Evolutionary conservation across 2,888 invertebrate genomes (phyloP).

Genomic region (Endotricha flammealis): DNA sequence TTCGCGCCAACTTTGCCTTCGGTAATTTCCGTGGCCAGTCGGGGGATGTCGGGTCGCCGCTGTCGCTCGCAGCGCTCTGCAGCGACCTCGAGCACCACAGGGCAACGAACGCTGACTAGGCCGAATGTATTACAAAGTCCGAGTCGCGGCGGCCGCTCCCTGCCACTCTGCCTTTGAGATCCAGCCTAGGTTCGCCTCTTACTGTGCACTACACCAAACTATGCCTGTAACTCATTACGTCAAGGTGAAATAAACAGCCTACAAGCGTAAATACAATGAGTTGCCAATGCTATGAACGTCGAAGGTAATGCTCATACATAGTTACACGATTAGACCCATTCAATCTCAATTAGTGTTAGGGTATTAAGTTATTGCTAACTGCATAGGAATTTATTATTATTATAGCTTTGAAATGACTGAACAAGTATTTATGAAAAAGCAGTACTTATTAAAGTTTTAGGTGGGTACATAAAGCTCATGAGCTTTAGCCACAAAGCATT

Average conservation of each 20-base stretch:
- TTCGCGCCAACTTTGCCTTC: slow-evolving; percentile 38
- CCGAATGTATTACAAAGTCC: slow-evolving; percentile 77
- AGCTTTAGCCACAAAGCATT: too few relatives aligned
- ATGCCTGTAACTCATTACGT: slow-evolving; percentile 56
- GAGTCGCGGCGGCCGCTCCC: slow-evolving; percentile 69
- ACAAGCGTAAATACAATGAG: slow-evolving; percentile 23
- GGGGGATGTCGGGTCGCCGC: slow-evolving; percentile 35
- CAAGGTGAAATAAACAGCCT: slow-evolving; percentile 63
- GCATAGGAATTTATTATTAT: too few relatives aligned
- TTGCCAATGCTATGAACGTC: slow-evolving; percentile 6
- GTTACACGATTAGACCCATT: too few relatives aligned
- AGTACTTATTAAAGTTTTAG: too few relatives aligned
- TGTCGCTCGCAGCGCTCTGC: slow-evolving; percentile 27
- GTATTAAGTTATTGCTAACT: too few relatives aligned
- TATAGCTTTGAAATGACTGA: too few relatives aligned
- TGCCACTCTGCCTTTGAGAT: slow-evolving; percentile 69
- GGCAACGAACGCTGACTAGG: slow-evolving; percentile 77
- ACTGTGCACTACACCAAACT: slow-evolving; percentile 54
- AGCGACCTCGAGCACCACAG: slow-evolving; percentile 63
- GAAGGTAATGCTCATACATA: not conserved
- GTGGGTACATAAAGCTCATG: too few relatives aligned
- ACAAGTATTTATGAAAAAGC: too few relatives aligned
- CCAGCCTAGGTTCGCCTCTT: slow-evolving; percentile 71
- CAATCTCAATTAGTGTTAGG: not conserved
- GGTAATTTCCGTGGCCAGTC: slow-evolving; percentile 53